Evolutionary conservation across 2,797 vertebrate species (phyloP), one percentile per base, ranked within the genome.

Genomic region (Phalloptychus januarius): DNA sequence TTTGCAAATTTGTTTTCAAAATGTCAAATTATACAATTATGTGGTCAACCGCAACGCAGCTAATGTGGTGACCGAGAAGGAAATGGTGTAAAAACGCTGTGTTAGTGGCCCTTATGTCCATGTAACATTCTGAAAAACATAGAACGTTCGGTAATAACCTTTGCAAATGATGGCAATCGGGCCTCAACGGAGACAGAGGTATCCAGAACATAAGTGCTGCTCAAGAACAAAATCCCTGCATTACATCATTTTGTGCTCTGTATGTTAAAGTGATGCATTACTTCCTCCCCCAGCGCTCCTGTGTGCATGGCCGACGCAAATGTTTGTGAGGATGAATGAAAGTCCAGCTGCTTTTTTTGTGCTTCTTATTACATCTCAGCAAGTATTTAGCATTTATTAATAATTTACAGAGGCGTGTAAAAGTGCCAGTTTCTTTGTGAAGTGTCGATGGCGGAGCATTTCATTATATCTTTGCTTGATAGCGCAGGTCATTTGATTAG

Each of bases 81-180:
- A 76, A 79, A 72, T 44, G 71, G 76, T 77, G 42, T 71, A 79
- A 76, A 38, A 71, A 16, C 50, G 31, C 25, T 18, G 71, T 23
- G 79, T 73, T 80, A 36, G 76, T 86, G 73, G 81, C 79, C 78
- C 83, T 78, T 85, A 67, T 72, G 76, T 56, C 78, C 56, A 79
- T 83, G 81, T 72, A 89, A 91, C 87, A 88, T 85, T 77, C 90
- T 91, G 84, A 78, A 89, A 90, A 93, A 84, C 83, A 79, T 79
- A 79, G 79, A 83, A 74, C 76, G 84, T 87, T 85, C 67, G 78
- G 88, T 85, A 85, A 85, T 84, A 92, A 83, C 67, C 73, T 33
- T 69, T 79, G 85, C 79, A 88, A 83, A 91, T 88, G 83, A 90
- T 78, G 83, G 74, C 77, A 83, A 83, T 80, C 79, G 76, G 63